Percentiles rank a stretch among this genome's conserved stretches.
Evolutionary conservation across 2,888 invertebrate species (phyloP).

Genomic region (Microctonus aethiopoides): DNA sequence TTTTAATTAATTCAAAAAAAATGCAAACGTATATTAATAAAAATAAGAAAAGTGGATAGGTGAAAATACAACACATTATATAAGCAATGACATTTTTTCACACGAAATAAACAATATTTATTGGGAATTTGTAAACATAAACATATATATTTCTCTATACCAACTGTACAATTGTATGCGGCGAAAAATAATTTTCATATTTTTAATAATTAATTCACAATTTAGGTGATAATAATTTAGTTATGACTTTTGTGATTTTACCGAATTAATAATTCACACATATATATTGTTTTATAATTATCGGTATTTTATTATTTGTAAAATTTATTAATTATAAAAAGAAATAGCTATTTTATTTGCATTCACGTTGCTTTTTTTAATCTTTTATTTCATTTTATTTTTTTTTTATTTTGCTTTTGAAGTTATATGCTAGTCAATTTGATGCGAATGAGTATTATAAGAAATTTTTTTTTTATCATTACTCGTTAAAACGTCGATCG

Average conservation of each 20-base stretch:
- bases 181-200: neutral
- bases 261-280: slow-evolving; percentile 42
- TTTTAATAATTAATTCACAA: neutral
- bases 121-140: slow-evolving; percentile 56
- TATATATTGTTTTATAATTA: slow-evolving; percentile 43
- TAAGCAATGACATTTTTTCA: slow-evolving; percentile 55
- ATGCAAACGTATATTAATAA: slow-evolving; percentile 15
- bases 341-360: slow-evolving; percentile 17
- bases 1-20: slow-evolving; percentile 60
- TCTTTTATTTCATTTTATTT: slow-evolving; percentile 34
- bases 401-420: slow-evolving; percentile 41
- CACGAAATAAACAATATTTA: slow-evolving; percentile 56
- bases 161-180: slow-evolving; percentile 44
- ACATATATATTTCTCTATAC: slow-evolving; percentile 42
- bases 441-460: slow-evolving; percentile 55
- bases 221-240: slow-evolving; percentile 15
- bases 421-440: slow-evolving; percentile 61
- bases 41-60: slow-evolving; percentile 9
- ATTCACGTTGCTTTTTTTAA: slow-evolving; percentile 10
- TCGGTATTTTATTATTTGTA: slow-evolving; percentile 29
- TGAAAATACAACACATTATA: slow-evolving; percentile 12
- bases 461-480: slow-evolving; percentile 49
- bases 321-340: slow-evolving; percentile 37
- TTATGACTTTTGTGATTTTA: slow-evolving; percentile 44
- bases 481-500: slow-evolving; percentile 39